Evolutionary conservation across 2,888 invertebrate genomes (phyloP).

Genomic region (Drosophila paranaensis): DNA sequence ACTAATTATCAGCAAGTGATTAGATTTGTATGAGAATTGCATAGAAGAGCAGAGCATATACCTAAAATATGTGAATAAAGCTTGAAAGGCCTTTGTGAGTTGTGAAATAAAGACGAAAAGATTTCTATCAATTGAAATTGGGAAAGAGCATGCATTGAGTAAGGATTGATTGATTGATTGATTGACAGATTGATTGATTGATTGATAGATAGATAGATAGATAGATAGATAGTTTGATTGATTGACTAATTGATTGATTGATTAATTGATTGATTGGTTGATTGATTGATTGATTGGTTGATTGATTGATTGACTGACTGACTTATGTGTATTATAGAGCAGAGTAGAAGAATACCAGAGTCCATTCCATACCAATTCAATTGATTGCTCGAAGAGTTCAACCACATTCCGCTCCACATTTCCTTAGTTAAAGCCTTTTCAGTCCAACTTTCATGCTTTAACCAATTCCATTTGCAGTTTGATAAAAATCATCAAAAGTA

Average conservation of each 20-base stretch:
- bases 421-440: not conserved
- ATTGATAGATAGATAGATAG: not conserved
- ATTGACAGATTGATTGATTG: not conserved
- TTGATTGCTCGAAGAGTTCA: not conserved
- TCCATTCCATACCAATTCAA: too few relatives aligned
- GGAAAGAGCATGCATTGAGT: too few relatives aligned
- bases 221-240: not conserved
- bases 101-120: too few relatives aligned
- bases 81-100: too few relatives aligned
- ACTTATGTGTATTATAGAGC: not conserved
- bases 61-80: too few relatives aligned
- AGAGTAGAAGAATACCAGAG: not conserved
- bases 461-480: not conserved
- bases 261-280: not conserved
- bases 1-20: constrained; percentile 12
- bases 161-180: not conserved
- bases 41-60: constrained; percentile 4
- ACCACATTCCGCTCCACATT: not conserved
- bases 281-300: not conserved
- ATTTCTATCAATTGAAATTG: too few relatives aligned
- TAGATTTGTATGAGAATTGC: constrained; percentile 1
- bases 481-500: not conserved
- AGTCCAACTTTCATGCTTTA: not conserved
- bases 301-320: not conserved
- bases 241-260: not conserved